Evolutionary conservation across 64 coral and sea anemone species (phyloP).

Genomic region (Platygyra sinensis): DNA sequence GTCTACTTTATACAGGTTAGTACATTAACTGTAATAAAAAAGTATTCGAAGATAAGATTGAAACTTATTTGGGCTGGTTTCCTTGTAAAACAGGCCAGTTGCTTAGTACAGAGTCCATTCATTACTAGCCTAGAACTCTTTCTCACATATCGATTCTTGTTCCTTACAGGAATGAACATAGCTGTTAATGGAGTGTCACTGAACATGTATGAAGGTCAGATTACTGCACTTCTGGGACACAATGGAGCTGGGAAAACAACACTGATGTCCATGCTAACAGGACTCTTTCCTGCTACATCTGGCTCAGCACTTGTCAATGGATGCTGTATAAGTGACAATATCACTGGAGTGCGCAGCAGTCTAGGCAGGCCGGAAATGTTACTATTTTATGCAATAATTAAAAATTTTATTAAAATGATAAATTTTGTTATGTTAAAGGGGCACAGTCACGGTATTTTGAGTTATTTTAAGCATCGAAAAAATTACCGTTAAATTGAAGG

Average conservation of each 20-base stretch:
- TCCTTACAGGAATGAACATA: slow-evolving; percentile 66
- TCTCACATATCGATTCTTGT: background rate
- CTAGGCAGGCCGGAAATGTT: slow-evolving; percentile 45
- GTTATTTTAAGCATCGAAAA: too few relatives aligned
- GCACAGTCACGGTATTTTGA: too few relatives aligned
- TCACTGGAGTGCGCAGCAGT: slow-evolving; percentile 82
- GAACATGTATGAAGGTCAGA: slow-evolving; percentile 97
- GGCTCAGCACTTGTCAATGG: slow-evolving; percentile 86
- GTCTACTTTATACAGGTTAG: too few relatives aligned
- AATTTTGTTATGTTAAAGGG: too few relatives aligned
- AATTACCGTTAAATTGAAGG: too few relatives aligned
- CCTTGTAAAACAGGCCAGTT: too few relatives aligned
- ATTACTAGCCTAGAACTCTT: background rate
- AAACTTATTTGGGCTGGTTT: too few relatives aligned
- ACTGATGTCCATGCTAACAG: slow-evolving; percentile 95
- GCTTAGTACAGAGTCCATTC: background rate
- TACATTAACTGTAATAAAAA: too few relatives aligned
- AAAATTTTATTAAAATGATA: too few relatives aligned
- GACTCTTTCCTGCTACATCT: slow-evolving; percentile 84
- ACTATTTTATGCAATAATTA: too few relatives aligned
- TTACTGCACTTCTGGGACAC: slow-evolving; percentile 88
- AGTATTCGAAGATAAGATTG: too few relatives aligned
- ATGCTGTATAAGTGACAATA: slow-evolving; percentile 72
- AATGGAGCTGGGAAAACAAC: slow-evolving; percentile 99
- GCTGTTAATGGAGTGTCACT: slow-evolving; percentile 88